These are phyloP conservation scores for Diogma glabrata DNA, from an alignment of 2,888 invertebrate genomes.

Conservation along the genomic window DNA sequence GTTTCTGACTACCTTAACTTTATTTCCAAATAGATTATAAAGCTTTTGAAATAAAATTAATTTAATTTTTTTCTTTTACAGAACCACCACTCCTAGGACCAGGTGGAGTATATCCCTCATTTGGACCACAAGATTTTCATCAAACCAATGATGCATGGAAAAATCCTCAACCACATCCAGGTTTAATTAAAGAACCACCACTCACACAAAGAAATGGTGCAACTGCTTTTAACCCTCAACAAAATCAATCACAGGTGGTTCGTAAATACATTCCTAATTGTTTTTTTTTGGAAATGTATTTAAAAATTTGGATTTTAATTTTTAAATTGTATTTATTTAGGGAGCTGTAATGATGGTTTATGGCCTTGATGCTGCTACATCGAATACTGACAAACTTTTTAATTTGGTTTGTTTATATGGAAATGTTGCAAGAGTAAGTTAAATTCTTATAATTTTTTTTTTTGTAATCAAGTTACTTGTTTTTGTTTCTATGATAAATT, in stretches of 20 bases:
- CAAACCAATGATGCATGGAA: slow-evolving; percentile 37
- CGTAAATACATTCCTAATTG: too few species aligned
- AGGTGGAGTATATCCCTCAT: slow-evolving; percentile 33
- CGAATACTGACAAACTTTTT: slow-evolving; percentile 93
- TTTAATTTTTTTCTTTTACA: slow-evolving; percentile 29
- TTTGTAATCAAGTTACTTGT: too few species aligned
- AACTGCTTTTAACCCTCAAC: slow-evolving; percentile 34
- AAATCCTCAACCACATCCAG: slow-evolving; percentile 34
- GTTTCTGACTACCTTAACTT: too few species aligned
- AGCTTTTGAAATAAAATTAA: too few species aligned
- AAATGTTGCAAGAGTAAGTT: slow-evolving; percentile 87
- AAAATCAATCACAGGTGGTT: slow-evolving; percentile 33
- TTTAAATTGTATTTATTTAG: slow-evolving; percentile 33
- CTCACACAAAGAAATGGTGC: slow-evolving; percentile 37
- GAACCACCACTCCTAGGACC: slow-evolving; percentile 38
- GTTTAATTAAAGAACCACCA: slow-evolving; percentile 48
- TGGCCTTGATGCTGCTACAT: slow-evolving; percentile 83
- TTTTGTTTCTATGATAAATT: too few species aligned
- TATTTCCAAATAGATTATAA: too few species aligned
- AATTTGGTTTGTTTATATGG: slow-evolving; percentile 98
- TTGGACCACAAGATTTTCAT: slow-evolving; percentile 36
- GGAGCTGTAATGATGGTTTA: slow-evolving; percentile 97
- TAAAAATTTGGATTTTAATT: not conserved
- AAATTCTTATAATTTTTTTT: too few species aligned
- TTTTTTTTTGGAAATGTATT: slow-evolving; percentile 12